Evolutionary conservation across 1,140 invertebrate species (phyloP).

Genomic region (Heliconius melpomene): DNA sequence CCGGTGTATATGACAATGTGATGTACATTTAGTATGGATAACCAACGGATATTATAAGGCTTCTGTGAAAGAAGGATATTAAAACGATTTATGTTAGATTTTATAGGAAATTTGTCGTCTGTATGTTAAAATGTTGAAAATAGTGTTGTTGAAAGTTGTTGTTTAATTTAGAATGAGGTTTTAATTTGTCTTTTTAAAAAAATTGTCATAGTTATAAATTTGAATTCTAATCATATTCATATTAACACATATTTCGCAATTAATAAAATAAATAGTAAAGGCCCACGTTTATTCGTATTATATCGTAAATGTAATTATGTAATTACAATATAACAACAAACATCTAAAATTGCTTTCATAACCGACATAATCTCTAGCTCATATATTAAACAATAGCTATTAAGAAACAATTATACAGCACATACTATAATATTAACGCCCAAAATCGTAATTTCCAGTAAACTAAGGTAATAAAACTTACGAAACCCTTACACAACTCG

Average conservation of each 20-base stretch:
- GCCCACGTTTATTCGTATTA: no score
- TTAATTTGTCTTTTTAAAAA: no score
- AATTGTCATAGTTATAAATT: no score
- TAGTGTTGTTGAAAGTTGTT: background rate
- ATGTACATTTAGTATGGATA: constrained; percentile 41
- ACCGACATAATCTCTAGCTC: background rate
- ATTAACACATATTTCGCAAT: no score
- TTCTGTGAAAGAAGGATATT: constrained; percentile 54
- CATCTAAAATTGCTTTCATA: background rate
- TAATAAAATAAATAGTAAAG: no score
- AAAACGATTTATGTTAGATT: constrained; percentile 42
- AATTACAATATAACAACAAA: background rate
- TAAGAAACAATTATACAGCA: constrained; percentile 9
- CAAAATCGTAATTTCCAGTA: constrained; percentile 43
- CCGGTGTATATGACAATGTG: constrained; percentile 50
- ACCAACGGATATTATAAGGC: constrained; percentile 53
- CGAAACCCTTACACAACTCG: constrained; percentile 47
- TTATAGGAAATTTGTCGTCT: constrained; percentile 40
- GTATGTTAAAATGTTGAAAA: constrained; percentile 22
- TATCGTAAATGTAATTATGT: no score
- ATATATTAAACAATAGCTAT: background rate
- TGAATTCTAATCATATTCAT: no score
- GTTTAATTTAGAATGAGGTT: background rate
- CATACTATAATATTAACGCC: constrained; percentile 9
- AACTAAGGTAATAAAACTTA: constrained; percentile 49